Evolutionary conservation across 2,888 invertebrate genomes (phyloP).

Genomic region (Acanthosepion esculentum): DNA sequence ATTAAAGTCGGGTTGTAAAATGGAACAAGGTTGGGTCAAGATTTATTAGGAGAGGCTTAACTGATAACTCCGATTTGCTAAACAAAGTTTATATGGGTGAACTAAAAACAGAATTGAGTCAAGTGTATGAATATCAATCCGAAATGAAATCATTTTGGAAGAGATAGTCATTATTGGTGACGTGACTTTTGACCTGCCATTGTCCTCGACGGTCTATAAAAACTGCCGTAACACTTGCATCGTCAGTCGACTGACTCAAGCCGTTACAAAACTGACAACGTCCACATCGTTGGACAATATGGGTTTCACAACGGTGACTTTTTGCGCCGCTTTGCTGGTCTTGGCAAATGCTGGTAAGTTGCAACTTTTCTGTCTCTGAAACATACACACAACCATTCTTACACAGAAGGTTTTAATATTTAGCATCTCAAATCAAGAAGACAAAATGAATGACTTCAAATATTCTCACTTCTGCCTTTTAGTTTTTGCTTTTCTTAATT

Average conservation of each 20-base stretch:
- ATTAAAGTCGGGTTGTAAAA: too few relatives aligned
- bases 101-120: constrained; percentile 23
- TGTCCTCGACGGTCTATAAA: background rate
- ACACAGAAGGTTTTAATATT: too few relatives aligned
- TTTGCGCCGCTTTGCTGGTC: background rate
- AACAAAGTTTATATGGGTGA: background rate
- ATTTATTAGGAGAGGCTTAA: too few relatives aligned
- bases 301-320: background rate
- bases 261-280: background rate
- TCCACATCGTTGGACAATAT: background rate
- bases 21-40: too few relatives aligned
- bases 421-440: too few relatives aligned
- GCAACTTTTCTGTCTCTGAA: background rate
- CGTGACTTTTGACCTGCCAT: background rate
- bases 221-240: background rate
- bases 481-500: too few relatives aligned
- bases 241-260: background rate
- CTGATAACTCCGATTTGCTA: too few relatives aligned
- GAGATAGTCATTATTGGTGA: background rate
- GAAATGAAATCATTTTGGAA: background rate
- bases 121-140: background rate
- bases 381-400: too few relatives aligned
- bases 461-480: too few relatives aligned
- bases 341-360: background rate
- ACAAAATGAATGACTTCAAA: too few relatives aligned